Base-by-base conservation (phyloP, 1,140 invertebrate genomes). In the Pollicipes pollicipes region DNA sequence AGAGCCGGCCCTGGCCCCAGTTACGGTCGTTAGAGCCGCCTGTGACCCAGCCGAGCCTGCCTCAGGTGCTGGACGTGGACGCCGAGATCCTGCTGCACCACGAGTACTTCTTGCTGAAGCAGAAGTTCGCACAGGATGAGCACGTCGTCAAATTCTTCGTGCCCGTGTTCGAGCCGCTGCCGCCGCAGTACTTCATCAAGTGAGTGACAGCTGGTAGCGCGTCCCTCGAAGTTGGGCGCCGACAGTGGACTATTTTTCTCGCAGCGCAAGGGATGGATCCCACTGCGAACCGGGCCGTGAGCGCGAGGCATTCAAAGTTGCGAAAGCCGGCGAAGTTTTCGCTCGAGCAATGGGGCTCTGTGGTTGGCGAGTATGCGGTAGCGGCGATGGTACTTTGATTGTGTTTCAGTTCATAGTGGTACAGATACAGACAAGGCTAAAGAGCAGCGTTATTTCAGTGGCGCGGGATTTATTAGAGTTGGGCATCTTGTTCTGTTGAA, bases 81-180 rank as follows among this genome's bases (percentile, higher is more conserved):
- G 74, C 76, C 24, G 76, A 76, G 63, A 76, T 75, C 32, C 84
- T 99, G 76, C 83, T 99, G 0, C 97, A 99, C 81, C 93, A 98
- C 78, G 97, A 99, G 81, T 98, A 90, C 79, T 98, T 99, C 79
- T 83, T 99, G 24, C 81, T 99, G 0, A 99, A 99, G 82, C 85
- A 91, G 70, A 96, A 97, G 79, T 99, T 97, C 81, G 86, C 88
- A 63, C 83, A 86, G 73, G 97, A 99, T 79, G 96, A 98, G 77
- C 97, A 99, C 79, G 82, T 93, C 66, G 87, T 99, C 0, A 98
- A 98, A 79, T 97, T 99, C 80, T 99, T 96, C 80, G 95, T 99
- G 16, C 96, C 97, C 0, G 90, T 99, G 4, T 98, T 98, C 80
- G 97, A 99, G 77, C 97, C 97, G 0, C 78, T 99, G 17, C 95